Base-by-base conservation (phyloP, 2,888 invertebrate genomes). In the Mamestra brassicae region DNA sequence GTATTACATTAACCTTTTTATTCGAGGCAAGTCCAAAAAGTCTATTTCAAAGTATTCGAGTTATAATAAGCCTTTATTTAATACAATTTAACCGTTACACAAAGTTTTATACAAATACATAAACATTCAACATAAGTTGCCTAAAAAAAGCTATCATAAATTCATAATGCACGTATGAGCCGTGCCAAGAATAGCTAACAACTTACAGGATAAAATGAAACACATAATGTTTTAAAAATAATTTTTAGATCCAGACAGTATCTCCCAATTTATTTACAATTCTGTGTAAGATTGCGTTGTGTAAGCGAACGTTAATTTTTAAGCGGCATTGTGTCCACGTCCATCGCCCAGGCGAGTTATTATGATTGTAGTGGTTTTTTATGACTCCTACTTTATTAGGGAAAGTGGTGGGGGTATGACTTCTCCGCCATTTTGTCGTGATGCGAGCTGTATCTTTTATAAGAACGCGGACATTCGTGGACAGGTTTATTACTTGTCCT, bases 341-440 rank as follows among this genome's bases (percentile, higher is more conserved):
- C 92, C 92, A 86, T 88, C 87, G 87, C 85, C 84, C 85, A 78
- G 84, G 83, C 89, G 87, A 90, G 94, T 95, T 96, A 96, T 95
- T 93, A 95, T 95, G 96, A 96, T 96, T 96, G 95, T 95, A 96
- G 96, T 95, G 95, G 91, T 90, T 93, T 94, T 95, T 95, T 96
- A 95, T 91, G 94, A 92, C 88, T 87, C 78, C 88, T 92, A 92
- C 92, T 95, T 95, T 94, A 95, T 95, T 95, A 94, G 91, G 91
- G 91, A 93, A 94, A 95, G 93, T 94, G 93, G 91, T 87, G 89
- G 92, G 76, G 67, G 73, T 61, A 79, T 90, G 90, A 90, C 88
- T 86, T 91, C 90, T 90, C 87, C 83, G 89, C 89, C 91, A 92
- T 93, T 91, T 88, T 89, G 90, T 87, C 80, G 90, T 86, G 90